These are phyloP conservation scores for Phengaris arion DNA, from an alignment of 2,888 invertebrate genomes.

Conservation along the genomic window DNA sequence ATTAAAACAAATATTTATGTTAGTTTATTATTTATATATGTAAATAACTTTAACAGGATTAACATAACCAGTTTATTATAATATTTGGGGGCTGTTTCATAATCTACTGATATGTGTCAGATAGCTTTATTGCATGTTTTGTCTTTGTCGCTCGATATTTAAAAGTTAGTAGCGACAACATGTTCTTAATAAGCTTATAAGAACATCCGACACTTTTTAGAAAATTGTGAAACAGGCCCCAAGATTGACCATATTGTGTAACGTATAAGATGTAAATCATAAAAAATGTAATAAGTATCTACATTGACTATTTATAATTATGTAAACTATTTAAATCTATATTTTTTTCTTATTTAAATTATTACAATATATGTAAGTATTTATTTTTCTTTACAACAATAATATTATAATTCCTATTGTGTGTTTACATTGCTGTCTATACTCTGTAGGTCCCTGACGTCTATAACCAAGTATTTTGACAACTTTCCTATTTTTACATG, in stretches of 20 bases:
- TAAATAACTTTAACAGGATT: neutral
- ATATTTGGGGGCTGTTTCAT: neutral
- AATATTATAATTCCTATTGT: too few relatives aligned
- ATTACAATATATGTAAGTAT: too few relatives aligned
- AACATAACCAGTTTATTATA: neutral
- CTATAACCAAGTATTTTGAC: constrained; percentile 39
- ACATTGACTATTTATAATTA: neutral
- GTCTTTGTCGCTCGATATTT: too few relatives aligned
- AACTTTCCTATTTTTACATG: constrained; percentile 52
- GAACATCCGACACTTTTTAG: too few relatives aligned
- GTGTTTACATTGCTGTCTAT: too few relatives aligned
- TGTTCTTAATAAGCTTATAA: too few relatives aligned
- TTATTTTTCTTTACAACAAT: too few relatives aligned
- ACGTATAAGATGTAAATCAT: neutral
- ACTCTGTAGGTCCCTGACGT: neutral
- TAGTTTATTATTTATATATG: neutral
- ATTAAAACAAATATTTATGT: neutral
- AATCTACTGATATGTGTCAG: too few relatives aligned
- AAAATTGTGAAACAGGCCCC: too few relatives aligned
- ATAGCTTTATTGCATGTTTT: too few relatives aligned
- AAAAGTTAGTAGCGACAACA: too few relatives aligned
- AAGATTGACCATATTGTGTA: neutral
- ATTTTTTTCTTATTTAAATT: too few relatives aligned
- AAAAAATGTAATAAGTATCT: neutral
- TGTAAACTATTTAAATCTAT: neutral